Evolutionary conservation across 2,797 vertebrate species (phyloP), one percentile per base, ranked within the genome.

Genomic region (Hylomyscus alleni): DNA sequence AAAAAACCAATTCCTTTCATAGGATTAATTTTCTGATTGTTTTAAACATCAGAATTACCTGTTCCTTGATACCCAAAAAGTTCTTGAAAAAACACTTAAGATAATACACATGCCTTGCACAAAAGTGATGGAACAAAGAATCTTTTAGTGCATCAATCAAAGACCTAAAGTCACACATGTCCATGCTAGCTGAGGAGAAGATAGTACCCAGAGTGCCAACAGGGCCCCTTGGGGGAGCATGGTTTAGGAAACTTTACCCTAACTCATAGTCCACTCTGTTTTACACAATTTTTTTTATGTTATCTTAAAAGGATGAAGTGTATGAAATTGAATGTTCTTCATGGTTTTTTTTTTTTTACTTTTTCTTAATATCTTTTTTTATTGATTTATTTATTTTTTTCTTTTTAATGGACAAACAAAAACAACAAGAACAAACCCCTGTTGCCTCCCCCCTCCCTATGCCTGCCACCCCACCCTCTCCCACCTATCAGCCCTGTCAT

Each of bases 51-150:
- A 87, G 17, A 76, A 93, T 58, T 86, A 76, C 67, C 34, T 96
- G 22, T 78, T 93, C 56, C 95, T 83, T 91, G 65, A 54, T 40
- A 91, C 47, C 10, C 89, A 95, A 93, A 84, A 22, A 78, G 17
- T 83, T 73, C 86, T 91, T 91, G 15, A 73, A 88, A 95, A 86
- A n/a, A 78, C 40, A 85, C 69, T 81, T 90, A 17, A 34, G 77
- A 89, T 92, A 72, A 44, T n/a, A 40, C 4, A 90, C 58, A 93
- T 15, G 80, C 6, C 47, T 88, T n/a, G 80, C 37, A 76, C 56
- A 88, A 75, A 56, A 76, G 10, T 65, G 80, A 56, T 37, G 31
- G n/a, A 77, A 82, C 29, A 37, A 89, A 94, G 37, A 81, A 89
- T 84, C 65, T 14, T 50, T 89, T 65, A 78, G 31, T 80, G 37